A percentile compares a stretch with the other conserved stretches of the same genome.
phyloP scores from a whole-genome alignment of 2,797 vertebrate genomes.

The Echeneis naucrates region DNA sequence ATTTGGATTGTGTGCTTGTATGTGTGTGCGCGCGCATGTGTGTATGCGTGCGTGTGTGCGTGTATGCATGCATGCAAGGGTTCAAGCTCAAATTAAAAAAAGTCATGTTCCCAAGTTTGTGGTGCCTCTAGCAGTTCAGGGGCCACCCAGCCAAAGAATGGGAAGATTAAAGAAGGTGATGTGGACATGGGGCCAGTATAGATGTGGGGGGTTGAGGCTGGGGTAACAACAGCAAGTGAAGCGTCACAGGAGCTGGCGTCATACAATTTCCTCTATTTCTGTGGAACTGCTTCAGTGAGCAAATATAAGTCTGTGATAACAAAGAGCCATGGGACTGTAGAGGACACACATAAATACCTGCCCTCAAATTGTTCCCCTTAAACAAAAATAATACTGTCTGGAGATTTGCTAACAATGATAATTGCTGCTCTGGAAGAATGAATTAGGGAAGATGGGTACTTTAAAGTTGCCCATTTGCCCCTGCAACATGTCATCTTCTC shows the following conservation, averaged over 20 bases:
- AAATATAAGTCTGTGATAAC: constrained; percentile 36
- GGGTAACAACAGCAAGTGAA: constrained; percentile 23
- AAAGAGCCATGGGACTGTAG: constrained; percentile 26
- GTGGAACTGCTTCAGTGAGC: constrained; percentile 44
- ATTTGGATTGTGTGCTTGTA: not conserved
- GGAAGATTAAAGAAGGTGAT: constrained; percentile 61
- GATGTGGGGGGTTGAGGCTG: constrained; percentile 27
- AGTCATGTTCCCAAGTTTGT: constrained; percentile 55
- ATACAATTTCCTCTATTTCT: constrained; percentile 42
- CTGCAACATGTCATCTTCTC: not conserved
- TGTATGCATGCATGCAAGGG: constrained; percentile 1
- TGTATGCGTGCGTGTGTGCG: not conserved
- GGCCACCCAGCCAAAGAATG: constrained; percentile 55
- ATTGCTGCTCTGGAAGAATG: constrained; percentile 41
- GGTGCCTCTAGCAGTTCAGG: constrained; percentile 47
- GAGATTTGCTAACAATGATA: constrained; percentile 35
- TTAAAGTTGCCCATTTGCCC: not conserved
- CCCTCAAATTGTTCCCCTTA: constrained; percentile 28
- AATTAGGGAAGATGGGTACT: not conserved
- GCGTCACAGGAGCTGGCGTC: constrained; percentile 42
- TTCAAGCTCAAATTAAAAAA: constrained; percentile 59
- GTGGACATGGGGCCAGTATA: constrained; percentile 47
- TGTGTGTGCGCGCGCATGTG: not conserved
- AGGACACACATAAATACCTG: constrained; percentile 20
- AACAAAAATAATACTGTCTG: constrained; percentile 64